Evolutionary conservation across 2,888 invertebrate genomes (phyloP), one percentile per base, ranked within the genome.

Genomic region (Pterobdella sp.): DNA sequence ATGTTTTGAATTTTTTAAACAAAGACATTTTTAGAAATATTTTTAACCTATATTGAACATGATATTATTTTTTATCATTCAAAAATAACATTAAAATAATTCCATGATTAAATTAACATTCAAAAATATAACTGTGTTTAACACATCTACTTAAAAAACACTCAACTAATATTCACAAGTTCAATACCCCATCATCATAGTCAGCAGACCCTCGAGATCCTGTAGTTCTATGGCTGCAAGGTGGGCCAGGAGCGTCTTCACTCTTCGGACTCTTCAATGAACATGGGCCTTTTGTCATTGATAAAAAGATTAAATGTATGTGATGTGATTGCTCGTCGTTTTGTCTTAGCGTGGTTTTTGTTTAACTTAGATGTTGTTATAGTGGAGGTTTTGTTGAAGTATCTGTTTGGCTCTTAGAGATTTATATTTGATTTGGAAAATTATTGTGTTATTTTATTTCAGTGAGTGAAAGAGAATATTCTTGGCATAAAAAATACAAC

Each of bases 401-500:
- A 34, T 67, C 32, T 34, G 14, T 35, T 32, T 32, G 14, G 22
- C 32, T 22, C 22, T 31, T 10, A 26, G 10, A 67, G 7, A 31
- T 67, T 26, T 63, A 14, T 63, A 14, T 63, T 63, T 63, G 66
- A 22, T 34, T 34, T 31, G 4, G 4, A 35, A 65, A 3, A 65
- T 3, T 14, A 3, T 65, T 65, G 4, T 65, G 32, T 2, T 65
- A 7, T 65, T 29, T 65, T 63, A 29, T 79, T 78, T 68, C 78
- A 81, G 81, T 90, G 70, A 85, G 86, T 76, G 84, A 87, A 76
- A 87, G 92, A 60, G 87, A 90, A 78, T 90, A 89, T 78, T 88
- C 90, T 10, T 95, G 94, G 94, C 89, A 88, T 73, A 84, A 87
- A 60, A 88, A 88, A 14, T 91, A 91, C 82, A 89, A 90, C 78